Base-by-base conservation (phyloP, 2,113 vertebrate species). In the Psettodes erumei region DNA sequence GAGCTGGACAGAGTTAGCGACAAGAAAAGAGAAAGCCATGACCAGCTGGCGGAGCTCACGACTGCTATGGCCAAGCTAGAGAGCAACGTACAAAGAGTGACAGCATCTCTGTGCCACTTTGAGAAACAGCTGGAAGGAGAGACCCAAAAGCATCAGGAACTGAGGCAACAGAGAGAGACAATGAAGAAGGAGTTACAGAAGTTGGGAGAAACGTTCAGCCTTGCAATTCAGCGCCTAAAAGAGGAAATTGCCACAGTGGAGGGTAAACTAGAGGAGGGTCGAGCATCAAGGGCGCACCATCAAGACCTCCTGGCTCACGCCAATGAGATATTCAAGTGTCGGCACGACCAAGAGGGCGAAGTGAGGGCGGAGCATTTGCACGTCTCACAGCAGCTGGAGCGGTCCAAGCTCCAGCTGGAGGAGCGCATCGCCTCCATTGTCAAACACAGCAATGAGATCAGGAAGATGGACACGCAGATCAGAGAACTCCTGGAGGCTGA, bases 401-500 rank as follows among this genome's bases (percentile, higher is more conserved):
- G 32, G 9, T 89, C 88, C 28, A 85, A 59, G 75, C 48, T 66
- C 40, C 83, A 68, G 47, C 84, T 91, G 62, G 86, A 93, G 16
- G 78, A 89, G 16, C 23, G 79, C 11, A 58, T 88, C 0, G 53
- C 77, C 50, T 88, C 70, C 10, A 83, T 91, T 1, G 82, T 82
- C 19, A 84, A 67, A 55, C 75, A 79, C 65, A 75, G 67, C 53
- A 66, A 62, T 18, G 84, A 91, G 68, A 78, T 87, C 2, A 83
- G 64, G 40, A 71, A 86, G 51, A 91, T 93, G 86, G 84, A 91
- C 30, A 64, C 71, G 71, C 82, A 87, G 68, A 83, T 84, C 3
- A 27, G 5, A 40, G 85, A 79, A 1, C 89, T 93, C n/a, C 64
- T 62, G 47, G 81, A 93, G 10, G 40, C 37, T 0, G 70, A 79